Evolutionary conservation across 2,888 invertebrate genomes (phyloP), one percentile per base, ranked within the genome.

Genomic region (Carcina quercana): DNA sequence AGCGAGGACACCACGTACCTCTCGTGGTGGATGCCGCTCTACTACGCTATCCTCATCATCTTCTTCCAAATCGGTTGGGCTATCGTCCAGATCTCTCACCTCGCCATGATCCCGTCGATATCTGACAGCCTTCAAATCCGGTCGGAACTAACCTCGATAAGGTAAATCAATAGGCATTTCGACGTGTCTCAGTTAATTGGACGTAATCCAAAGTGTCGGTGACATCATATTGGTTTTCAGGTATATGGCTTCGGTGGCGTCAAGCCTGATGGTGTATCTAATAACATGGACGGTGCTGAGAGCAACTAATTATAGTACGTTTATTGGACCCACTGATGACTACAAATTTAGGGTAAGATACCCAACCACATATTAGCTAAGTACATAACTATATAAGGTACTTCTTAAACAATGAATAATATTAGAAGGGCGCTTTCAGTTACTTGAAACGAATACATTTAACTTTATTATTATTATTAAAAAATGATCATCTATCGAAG

Each of bases 61-160:
- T 75, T 95, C 45, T 95, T 96, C 72, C 97, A 97, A 80, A 91
- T 94, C 45, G 97, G 97, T 7, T 97, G 97, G 97, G 96, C 97
- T 0, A 86, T 93, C 5, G 94, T 94, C 1, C 97, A 97, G 83
- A 96, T 97, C 51, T 93, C 96, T 1, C 97, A 97, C 74, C 86
- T 97, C 33, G 91, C 97, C 1, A 89, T 97, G 69, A 96, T 97
- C 51, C 95, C 97, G 1, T 88, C 90, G 30, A 86, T 95, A 34
- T 88, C 94, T 0, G 87, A 88, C 26, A 87, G 88, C 43, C 84
- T 90, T 27, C 80, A 88, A 44, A 87, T 91, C 40, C 88, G 95
- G 34, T 88, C 92, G 1, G 92, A 93, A 49, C 83, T 95, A 40
- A 94, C 94, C 25, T 91, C 94, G 2, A 90, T 93, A 47, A 88